Conservation (phyloP, 2,113 vertebrate species). For the Pundamilia nyererei region DNA sequence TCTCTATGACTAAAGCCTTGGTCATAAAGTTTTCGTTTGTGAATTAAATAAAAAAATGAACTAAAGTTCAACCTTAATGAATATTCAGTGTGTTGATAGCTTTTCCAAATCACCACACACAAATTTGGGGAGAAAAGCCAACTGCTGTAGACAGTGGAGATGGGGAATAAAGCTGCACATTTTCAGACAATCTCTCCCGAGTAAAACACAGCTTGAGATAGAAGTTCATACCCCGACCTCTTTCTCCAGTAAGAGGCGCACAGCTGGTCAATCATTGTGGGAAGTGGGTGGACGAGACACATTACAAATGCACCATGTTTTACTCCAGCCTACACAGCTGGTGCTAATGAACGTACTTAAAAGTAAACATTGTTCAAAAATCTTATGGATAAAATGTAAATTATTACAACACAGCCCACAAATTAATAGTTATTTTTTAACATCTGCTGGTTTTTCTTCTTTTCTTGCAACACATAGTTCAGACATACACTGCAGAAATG, state of each 20-base stretch:
- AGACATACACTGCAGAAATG: background rate
- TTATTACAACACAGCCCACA: background rate
- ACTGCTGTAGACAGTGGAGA: background rate
- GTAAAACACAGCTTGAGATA: background rate
- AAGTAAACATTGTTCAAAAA: background rate
- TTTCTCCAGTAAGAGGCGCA: background rate
- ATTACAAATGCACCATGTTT: background rate
- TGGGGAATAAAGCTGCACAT: background rate
- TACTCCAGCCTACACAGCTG: background rate
- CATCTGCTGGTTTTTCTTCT: background rate
- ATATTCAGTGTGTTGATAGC: background rate
- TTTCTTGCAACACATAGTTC: background rate
- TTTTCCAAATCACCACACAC: background rate
- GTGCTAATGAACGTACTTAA: background rate
- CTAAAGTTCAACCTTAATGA: background rate
- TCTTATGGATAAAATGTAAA: background rate
- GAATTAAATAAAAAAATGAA: background rate
- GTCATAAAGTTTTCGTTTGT: background rate
- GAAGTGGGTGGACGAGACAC: background rate
- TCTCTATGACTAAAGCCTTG: background rate
- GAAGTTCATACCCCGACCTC: background rate
- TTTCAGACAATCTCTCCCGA: background rate
- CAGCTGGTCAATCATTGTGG: background rate
- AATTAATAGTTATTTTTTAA: background rate
- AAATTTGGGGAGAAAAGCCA: background rate